Evolutionary conservation across 53 echinoderm and acorn worm species (phyloP), one percentile per base, ranked within the genome.

Genomic region (Echinarachnius parma): DNA sequence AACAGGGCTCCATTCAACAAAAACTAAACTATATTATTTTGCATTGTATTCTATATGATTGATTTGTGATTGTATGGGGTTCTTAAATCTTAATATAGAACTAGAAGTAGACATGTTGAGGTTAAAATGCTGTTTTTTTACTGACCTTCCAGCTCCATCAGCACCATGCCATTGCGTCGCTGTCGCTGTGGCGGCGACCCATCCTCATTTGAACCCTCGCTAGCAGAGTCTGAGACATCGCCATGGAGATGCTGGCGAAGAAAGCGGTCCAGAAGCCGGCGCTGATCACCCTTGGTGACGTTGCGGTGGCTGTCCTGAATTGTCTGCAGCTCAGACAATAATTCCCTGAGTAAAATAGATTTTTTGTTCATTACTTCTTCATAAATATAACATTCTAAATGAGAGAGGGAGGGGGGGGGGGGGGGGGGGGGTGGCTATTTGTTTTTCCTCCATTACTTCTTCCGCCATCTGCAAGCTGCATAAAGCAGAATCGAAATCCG

Each of bases 321-420:
- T 31, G 79, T 78, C n/a, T 78, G 55, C 5, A 93, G 83, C 72
- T 93, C 93, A 59, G 59, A 72, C 89, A 83, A 77, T 50, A 86
- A 60, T 25, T 93, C 93, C 62, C 93, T 93, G 70, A 59, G 28
- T 25, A 62, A 42, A 0, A 23, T 13, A 24, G 18, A 25, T 18
- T 21, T 19, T 32, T 7, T 9, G 13, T 21, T 21, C 23, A 21
- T 0, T 1, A 8, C 23, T 9, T 52, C 25, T 52, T 52, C n/a
- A 52, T 52, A 52, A 39, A 39, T 9, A 9, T 39, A 39, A 39
- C 7, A 39, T n/a, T n/a, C n/a, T n/a, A n/a, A n/a, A n/a, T n/a
- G n/a, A n/a, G n/a, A n/a, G n/a, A n/a, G n/a, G n/a, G n/a, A n/a
- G n/a, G n/a, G n/a, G n/a, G n/a, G n/a, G n/a, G n/a, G n/a, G n/a